These are phyloP conservation scores for Pedetes capensis DNA, from an alignment of 2,113 vertebrate species.

Conservation along the genomic window DNA sequence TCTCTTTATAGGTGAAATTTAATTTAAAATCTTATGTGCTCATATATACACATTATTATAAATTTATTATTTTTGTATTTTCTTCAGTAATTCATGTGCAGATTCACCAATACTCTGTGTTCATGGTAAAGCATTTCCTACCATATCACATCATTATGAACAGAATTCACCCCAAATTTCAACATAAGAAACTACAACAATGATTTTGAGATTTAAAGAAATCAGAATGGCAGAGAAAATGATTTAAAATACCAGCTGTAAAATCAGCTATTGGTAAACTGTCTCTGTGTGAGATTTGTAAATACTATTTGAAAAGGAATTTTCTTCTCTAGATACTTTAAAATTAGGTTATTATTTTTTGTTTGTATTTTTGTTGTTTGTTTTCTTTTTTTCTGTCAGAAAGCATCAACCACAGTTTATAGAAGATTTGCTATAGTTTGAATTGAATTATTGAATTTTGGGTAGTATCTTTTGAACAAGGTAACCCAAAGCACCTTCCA, in stretches of 20 bases:
- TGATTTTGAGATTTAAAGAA: neutral
- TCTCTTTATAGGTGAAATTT: no score
- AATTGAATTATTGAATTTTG: no score
- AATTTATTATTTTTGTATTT: neutral
- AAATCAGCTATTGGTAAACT: neutral
- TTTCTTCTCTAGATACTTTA: neutral
- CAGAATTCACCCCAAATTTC: neutral
- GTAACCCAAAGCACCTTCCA: no score
- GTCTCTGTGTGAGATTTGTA: neutral
- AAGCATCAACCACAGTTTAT: neutral
- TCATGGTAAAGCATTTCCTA: neutral
- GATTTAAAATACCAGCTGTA: neutral
- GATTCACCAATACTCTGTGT: neutral
- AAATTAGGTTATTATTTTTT: neutral
- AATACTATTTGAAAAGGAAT: neutral
- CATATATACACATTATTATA: neutral
- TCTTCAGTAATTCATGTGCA: neutral
- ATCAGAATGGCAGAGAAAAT: fast-evolving
- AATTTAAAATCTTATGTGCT: neutral
- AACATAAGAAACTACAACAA: neutral
- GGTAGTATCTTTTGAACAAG: no score
- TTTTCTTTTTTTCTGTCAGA: neutral
- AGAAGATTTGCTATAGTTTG: neutral
- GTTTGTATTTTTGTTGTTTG: no score
- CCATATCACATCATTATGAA: neutral